Evolutionary conservation across 2,113 vertebrate genomes (phyloP).

Genomic region (Mesembrinibis cayennensis): DNA sequence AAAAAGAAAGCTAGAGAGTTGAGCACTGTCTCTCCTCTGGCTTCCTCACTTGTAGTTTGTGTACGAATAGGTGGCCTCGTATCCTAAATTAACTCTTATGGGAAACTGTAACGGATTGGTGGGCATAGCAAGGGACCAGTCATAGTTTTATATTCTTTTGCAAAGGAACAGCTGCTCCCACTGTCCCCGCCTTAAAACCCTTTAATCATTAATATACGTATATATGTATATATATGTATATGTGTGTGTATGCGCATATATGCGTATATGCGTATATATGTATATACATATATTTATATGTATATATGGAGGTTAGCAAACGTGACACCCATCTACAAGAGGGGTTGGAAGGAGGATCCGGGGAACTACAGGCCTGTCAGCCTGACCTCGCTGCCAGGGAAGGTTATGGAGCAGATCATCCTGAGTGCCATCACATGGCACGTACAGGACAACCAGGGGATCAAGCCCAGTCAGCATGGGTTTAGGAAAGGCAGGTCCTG

Average conservation of each 20-base stretch:
- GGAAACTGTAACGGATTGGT: not conserved
- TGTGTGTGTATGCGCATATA: not conserved
- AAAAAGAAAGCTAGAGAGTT: not conserved
- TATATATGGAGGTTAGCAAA: no score
- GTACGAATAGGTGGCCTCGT: not conserved
- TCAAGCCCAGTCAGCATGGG: no score
- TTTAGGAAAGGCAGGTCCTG: no score
- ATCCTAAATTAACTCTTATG: fast-evolving
- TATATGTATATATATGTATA: not conserved
- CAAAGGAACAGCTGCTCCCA: not conserved
- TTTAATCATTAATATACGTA: not conserved
- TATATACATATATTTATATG: not conserved
- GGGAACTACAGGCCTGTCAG: no score
- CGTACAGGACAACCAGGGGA: no score
- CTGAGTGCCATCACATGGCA: no score
- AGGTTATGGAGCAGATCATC: no score
- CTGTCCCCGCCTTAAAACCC: not conserved
- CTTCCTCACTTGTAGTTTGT: not conserved
- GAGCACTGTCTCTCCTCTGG: not conserved
- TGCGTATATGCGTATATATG: no score
- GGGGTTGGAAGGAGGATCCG: no score
- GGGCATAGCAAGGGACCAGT: not conserved
- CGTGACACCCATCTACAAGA: no score
- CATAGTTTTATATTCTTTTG: not conserved
- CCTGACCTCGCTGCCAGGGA: no score